Evolutionary conservation across 1,140 invertebrate genomes (phyloP), one percentile per base, ranked within the genome.

Genomic region (Myzus persicae): DNA sequence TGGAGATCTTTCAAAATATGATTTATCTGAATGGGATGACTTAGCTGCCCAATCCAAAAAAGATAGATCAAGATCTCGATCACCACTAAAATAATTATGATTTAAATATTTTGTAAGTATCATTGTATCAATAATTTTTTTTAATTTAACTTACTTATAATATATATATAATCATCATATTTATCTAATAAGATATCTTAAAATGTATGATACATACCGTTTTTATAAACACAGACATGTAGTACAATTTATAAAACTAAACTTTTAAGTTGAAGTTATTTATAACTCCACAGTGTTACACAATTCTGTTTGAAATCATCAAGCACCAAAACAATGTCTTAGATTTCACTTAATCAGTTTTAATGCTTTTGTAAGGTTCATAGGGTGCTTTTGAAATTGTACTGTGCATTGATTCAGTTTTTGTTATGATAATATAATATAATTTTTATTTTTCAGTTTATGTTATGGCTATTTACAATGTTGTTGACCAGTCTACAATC

Each of bases 21-120:
- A 93, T 87, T 89, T 93, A 46, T 93, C 91, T 67, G 94, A 94
- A 93, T 94, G 94, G 93, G 95, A 95, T 94, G 94, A 95, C 94
- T 94, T 94, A 94, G 94, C 94, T 93, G 94, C 93, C 93, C 94
- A 94, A 89, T 94, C 94, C 94, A 94, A 94, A 95, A 94, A 94
- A 93, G 42, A 93, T 36, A 91, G 76, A 93, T 92, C 59, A 90
- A 93, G 94, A 93, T 94, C 94, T 24, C 90, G 93, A 93, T 94
- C 94, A n/a, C 94, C 94, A 8, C 88, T 91, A 93, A 87, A 94
- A 85, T 48, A 76, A 90, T 91, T 24, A 38, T 67, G 26, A 31
- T 82, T 46, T 38, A n/a, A 89, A 89, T 44, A 46, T 82, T 81
- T 81, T 89, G 88, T 89, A 89, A 93, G 85, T 93, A 81, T 11